Base-by-base conservation (phyloP, 2,113 vertebrate genomes). In the Antigone vipio region DNA sequence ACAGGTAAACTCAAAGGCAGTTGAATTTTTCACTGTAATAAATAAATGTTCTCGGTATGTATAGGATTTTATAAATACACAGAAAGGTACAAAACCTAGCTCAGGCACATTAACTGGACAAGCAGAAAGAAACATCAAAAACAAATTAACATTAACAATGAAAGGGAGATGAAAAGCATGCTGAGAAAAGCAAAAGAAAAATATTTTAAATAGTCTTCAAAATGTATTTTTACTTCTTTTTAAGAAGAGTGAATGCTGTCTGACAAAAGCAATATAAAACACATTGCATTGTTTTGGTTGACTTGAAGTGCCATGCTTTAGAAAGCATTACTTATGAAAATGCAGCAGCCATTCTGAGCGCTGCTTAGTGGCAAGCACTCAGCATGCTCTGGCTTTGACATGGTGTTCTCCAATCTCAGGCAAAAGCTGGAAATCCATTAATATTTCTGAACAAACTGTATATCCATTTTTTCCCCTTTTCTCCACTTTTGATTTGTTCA, bases 401-500 rank as follows among this genome's bases (percentile, higher is more conserved):
- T 34, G 18, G 1, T 59, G 12, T 32, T 67, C 32, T 91, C 77
- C 18, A 15, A 3, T 20, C 29, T 72, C 27, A 73, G 29, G 7
- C 18, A 73, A 52, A 44, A 52, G 3, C 2, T 58, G 15, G 6
- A 78, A 47, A 52, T 47, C 3, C 10, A 35, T 68, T 52, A 79
- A 38, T 92, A 80, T 66, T 85, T 75, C 40, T 60, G 21, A 90
- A 32, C 2, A 64, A 82, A 49, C 0, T 11, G 1, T 45, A 9
- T 27, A 50, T 29, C 9, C 0, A 3, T 47, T 73, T 74, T 75
- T 29, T 29, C 0, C 9, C 5, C 2, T 79, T 76, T 40, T 40
- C 15, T 77, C 26, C 16, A 15, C 7, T 80, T 77, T 27, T 50
- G 7, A 30, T 69, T 45, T 71, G 4, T 77, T 71, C 29, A 59